Conservation (phyloP, 1,140 invertebrate species). For the Drosophila nikananu region DNA sequence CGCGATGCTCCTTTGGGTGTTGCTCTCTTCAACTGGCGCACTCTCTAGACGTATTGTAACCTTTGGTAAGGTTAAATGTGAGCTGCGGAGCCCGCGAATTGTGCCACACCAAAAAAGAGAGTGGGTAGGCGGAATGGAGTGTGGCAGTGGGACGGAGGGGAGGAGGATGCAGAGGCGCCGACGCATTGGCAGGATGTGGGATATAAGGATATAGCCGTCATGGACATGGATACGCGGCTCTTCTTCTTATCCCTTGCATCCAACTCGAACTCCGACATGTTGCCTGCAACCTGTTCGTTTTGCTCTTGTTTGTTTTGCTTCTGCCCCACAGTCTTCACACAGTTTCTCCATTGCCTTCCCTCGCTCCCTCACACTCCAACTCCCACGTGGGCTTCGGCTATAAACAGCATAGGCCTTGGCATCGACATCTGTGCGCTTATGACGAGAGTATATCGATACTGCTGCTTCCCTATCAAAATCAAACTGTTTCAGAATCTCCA, state of each 20-base stretch:
- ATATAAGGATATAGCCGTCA: constrained; percentile 21
- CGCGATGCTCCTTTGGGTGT: constrained; percentile 24
- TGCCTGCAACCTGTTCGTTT: constrained; percentile 61
- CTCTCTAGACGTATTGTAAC: constrained; percentile 56
- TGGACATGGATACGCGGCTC: constrained; percentile 37
- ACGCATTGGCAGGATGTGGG: constrained; percentile 48
- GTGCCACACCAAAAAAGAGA: constrained; percentile 60
- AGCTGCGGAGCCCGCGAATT: constrained; percentile 63
- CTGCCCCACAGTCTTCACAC: neutral
- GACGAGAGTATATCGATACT: constrained; percentile 20
- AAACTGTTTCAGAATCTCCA: constrained; percentile 33
- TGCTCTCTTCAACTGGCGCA: constrained; percentile 36
- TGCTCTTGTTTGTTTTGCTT: neutral
- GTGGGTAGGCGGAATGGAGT: constrained; percentile 13
- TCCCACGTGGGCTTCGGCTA: constrained; percentile 37
- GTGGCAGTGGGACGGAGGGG: constrained; percentile 13
- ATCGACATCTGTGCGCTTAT: constrained; percentile 32
- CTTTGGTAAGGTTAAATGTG: constrained; percentile 79
- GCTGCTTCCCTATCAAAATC: constrained; percentile 35
- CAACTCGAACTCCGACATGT: constrained; percentile 47
- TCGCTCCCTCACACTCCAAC: neutral
- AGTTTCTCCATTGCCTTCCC: no score
- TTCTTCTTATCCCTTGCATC: constrained; percentile 61
- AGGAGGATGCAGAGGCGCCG: constrained; percentile 53
- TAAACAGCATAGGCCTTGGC: constrained; percentile 62